Evolutionary conservation across 2,888 invertebrate genomes (phyloP), one percentile per base, ranked within the genome.

Genomic region (Amblyjoppa fuscipennis): DNA sequence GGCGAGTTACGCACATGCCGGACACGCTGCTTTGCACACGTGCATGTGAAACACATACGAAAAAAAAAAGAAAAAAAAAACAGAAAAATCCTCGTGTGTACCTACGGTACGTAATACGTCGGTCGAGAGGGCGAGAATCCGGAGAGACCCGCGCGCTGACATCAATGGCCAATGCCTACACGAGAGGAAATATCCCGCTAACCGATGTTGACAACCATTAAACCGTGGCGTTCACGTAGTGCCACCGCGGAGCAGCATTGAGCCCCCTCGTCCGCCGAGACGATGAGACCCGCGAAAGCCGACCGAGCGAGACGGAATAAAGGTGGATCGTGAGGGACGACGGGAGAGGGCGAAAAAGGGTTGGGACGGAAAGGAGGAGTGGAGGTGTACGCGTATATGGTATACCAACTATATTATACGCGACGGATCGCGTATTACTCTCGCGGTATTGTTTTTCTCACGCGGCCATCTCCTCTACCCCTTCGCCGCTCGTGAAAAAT

Each of bases 161-260:
- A 93, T 93, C 92, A 93, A 93, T 93, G 93, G 91, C 91, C 91
- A 90, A 92, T 93, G 92, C 92, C 91, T 90, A 91, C 91, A 91
- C 91, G 91, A 93, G 92, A 93, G 92, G 91, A 93, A 93, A 93
- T 93, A 92, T 93, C 92, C 90, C 90, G 90, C 92, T 93, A 93
- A 93, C 92, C 93, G 91, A 93, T 93, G 93, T 93, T 93, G 93
- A 93, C 93, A 93, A 92, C 91, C 93, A 92, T 93, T 92, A 92
- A 90, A 90, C 91, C 91, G 90, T 90, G 90, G 81, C 84, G 87
- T 87, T 87, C 85, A 81, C 81, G 82, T 78, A 81, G 75, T 82
- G 78, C 81, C 81, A 84, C 81, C 81, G 84, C 82, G 61, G 73
- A 81, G 71, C 70, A 61, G 75, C 70, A 61, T 69, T 75, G 79